Conservation (phyloP, 2,113 vertebrate genomes). For the Pelodiscus sinensis region DNA sequence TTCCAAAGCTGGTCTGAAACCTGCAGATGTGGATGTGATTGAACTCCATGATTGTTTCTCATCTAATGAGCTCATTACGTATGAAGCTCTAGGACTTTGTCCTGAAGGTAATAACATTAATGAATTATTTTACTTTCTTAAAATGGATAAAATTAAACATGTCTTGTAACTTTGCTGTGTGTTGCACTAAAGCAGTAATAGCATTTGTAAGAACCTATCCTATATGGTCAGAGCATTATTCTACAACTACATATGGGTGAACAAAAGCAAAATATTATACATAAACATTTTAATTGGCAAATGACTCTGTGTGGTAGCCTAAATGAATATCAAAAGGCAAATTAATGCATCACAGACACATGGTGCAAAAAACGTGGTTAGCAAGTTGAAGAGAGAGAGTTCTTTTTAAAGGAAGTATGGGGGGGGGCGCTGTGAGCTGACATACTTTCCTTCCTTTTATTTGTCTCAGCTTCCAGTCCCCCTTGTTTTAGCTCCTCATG, state of each 20-base stretch:
- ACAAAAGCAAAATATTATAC: background rate
- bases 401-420: background rate
- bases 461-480: background rate
- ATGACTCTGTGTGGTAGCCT: background rate
- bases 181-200: background rate
- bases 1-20: slow-evolving; percentile 82
- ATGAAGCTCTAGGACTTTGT: slow-evolving; percentile 95
- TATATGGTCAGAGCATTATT: background rate
- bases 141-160: background rate
- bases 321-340: background rate
- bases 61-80: slow-evolving; percentile 92
- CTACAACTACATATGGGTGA: background rate
- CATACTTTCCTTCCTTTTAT: background rate
- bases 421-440: background rate
- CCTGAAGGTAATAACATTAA: slow-evolving; percentile 82
- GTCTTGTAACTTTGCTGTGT: background rate
- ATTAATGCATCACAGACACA: background rate
- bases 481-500: background rate
- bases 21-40: slow-evolving; percentile 89
- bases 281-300: background rate
- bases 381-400: background rate
- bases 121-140: background rate
- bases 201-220: background rate
- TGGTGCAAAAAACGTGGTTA: rapidly evolving
- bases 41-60: slow-evolving; percentile 99